These are phyloP conservation scores for Arctocebus calabarensis DNA, from an alignment of 2,797 vertebrate species.

Conservation along the genomic window DNA sequence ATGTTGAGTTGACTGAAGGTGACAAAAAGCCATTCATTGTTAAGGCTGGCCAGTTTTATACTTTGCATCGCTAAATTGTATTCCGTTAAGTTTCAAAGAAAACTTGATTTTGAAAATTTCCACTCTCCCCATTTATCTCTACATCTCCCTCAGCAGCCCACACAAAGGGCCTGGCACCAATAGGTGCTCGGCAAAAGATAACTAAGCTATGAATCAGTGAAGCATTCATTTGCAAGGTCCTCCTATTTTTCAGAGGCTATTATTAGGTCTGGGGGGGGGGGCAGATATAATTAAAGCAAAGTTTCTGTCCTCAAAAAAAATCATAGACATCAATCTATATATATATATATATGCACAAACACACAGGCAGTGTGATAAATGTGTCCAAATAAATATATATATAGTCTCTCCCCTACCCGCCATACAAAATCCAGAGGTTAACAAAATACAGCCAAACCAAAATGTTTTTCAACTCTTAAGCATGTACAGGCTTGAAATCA, in stretches of 20 bases:
- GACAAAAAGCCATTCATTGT: not conserved
- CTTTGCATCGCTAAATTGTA: not conserved
- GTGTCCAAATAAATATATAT: conserved; percentile 63
- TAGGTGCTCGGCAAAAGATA: not conserved
- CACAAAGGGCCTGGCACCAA: not conserved
- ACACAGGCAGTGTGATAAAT: conserved; percentile 48
- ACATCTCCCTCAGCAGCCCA: not conserved
- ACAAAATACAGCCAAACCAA: conserved; percentile 69
- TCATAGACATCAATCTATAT: conserved; percentile 63
- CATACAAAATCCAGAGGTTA: conserved; percentile 65
- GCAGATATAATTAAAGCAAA: conserved; percentile 48
- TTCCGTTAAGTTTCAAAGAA: not conserved
- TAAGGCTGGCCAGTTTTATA: not conserved
- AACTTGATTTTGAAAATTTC: not conserved
- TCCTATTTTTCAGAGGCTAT: not conserved
- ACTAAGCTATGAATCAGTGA: not conserved
- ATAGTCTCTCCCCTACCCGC: not conserved
- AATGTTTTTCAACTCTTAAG: conserved; percentile 84
- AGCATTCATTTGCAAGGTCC: not conserved
- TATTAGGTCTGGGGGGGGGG: conserved; percentile 2
- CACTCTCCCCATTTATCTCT: not conserved
- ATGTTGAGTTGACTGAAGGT: not conserved
- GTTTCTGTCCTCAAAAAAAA: conserved; percentile 33
- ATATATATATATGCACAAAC: conserved; percentile 34
- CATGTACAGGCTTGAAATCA: conserved; percentile 84